Percentiles rank a stretch among this genome's conserved stretches.
Evolutionary conservation across 2,113 vertebrate genomes (phyloP).

Genomic region (Arvicanthis niloticus): DNA sequence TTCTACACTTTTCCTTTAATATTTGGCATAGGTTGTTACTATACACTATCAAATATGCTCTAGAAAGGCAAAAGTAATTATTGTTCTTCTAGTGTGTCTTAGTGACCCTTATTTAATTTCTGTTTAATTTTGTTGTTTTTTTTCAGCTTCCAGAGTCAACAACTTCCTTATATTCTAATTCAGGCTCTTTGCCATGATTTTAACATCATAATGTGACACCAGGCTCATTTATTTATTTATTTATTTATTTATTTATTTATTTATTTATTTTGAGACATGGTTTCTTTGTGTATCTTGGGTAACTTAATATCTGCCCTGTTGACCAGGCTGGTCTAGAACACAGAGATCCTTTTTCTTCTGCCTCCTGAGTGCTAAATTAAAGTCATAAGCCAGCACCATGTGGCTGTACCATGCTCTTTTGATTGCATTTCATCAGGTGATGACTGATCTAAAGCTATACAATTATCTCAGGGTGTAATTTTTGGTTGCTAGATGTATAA

Average conservation of each 20-base stretch:
- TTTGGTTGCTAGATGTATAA: not conserved
- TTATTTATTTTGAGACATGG: not conserved
- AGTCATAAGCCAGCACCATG: too few species aligned
- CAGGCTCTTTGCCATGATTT: not conserved
- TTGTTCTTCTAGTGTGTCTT: not conserved
- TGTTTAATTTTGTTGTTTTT: too few species aligned
- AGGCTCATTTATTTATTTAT: not conserved
- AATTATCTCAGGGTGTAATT: not conserved
- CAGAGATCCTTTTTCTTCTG: not conserved
- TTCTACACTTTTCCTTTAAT: not conserved
- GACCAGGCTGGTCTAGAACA: not conserved
- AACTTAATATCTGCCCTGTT: not conserved
- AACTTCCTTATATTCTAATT: not conserved
- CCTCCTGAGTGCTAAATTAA: not conserved
- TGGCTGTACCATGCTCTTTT: not conserved
- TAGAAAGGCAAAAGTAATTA: not conserved
- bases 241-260: too few species aligned
- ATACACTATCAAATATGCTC: not conserved
- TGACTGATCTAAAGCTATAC: not conserved
- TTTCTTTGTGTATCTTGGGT: not conserved
- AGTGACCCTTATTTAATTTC: not conserved
- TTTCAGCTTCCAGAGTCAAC: not conserved
- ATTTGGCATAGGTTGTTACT: too few species aligned
- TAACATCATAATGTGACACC: not conserved
- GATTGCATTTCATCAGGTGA: not conserved